Conservation (phyloP, 2,888 invertebrate species). For the Thera britannica region DNA sequence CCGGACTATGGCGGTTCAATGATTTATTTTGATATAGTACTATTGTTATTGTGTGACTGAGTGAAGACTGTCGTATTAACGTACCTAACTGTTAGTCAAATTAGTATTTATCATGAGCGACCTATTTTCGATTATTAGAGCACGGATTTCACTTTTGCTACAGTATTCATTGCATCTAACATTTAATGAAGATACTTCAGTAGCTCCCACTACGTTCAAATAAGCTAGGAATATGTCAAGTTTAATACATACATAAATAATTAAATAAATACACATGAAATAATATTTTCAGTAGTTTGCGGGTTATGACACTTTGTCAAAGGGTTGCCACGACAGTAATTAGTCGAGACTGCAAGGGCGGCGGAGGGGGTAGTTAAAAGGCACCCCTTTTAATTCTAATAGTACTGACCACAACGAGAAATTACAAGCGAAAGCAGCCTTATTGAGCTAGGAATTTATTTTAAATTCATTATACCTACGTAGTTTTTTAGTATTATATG, state of each 20-base stretch:
- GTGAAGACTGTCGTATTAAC: no score
- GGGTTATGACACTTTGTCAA: conserved; percentile 49
- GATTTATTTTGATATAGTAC: no score
- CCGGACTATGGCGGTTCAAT: no score
- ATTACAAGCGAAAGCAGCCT: neutral
- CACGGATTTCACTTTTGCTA: no score
- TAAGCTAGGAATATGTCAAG: neutral
- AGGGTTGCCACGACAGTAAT: conserved; percentile 56
- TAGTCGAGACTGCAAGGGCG: conserved; percentile 66
- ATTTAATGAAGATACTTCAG: no score
- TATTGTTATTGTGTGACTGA: no score
- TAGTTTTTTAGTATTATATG: neutral
- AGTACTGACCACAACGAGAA: neutral
- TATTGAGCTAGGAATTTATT: neutral
- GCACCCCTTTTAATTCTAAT: conserved; percentile 31
- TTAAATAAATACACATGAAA: neutral
- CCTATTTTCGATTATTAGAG: no score
- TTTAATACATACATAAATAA: no score
- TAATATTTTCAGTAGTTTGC: conserved; percentile 18
- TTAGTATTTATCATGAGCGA: no score
- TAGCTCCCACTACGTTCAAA: neutral
- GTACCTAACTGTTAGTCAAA: no score
- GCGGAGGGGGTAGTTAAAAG: conserved; percentile 55
- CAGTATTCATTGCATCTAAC: no score
- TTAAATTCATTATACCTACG: no score